Base-by-base conservation (phyloP, 2,113 vertebrate genomes). In the Dendropsophus ebraccatus region DNA sequence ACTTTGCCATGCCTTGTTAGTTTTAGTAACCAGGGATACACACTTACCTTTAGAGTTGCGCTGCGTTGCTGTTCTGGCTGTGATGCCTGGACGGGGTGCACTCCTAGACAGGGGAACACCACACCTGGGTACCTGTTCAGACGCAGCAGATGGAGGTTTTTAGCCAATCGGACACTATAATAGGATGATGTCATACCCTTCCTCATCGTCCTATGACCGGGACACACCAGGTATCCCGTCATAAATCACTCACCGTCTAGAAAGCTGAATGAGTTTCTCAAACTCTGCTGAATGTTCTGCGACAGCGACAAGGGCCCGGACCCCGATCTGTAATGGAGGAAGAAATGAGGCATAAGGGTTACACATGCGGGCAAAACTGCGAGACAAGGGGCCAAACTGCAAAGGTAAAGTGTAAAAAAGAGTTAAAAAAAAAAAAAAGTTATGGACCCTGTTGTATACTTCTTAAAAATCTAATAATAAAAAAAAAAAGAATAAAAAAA, bases 221-320 rank as follows among this genome's bases (percentile, higher is more conserved):
- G n/a, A n/a, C n/a, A n/a, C n/a, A n/a, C n/a, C n/a, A n/a, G n/a
- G n/a, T n/a, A n/a, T n/a, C n/a, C n/a, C n/a, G n/a, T n/a, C n/a
- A n/a, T n/a, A n/a, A n/a, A n/a, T n/a, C n/a, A n/a, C 65, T 32
- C 92, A 98, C 96, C 95, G 95, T 89, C 95, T 90, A 19, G 96
- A 96, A 88, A 99, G 92, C 30, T 92, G 90, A 41, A 99, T 94
- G n/a, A 99, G 95, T 90, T 94, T 96, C 30, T 92, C 94, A 96
- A 98, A 99, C 89, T 98, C 98, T 84, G 90, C 95, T 23, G 94
- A 92, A 89, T 95, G 94, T 88, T 99, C 97, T 50, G 97, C 95
- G 62, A 99, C 98, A 10, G 93, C 95, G 69, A 99, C 88, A 35
- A 99, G 87, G 6, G 95, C 97, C 83, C 91, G 76, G 75, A 99